Percentiles rank a stretch among this genome's conserved stretches.
These are phyloP conservation scores for Tenthredo mesomela DNA, from an alignment of 2,888 invertebrate genomes.

Conservation along the genomic window DNA sequence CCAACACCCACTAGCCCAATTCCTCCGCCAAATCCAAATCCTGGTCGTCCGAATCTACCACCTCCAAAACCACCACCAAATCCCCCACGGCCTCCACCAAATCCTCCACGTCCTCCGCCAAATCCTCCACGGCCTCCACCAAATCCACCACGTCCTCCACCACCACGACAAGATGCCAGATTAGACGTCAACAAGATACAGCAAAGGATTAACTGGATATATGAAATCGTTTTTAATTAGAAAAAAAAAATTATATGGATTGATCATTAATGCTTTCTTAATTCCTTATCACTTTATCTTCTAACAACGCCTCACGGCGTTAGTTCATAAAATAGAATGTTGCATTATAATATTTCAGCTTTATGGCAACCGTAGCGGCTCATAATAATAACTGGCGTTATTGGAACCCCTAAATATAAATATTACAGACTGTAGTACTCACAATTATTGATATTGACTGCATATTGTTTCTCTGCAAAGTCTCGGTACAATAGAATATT, in stretches of 20 bases:
- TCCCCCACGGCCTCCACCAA: neutral
- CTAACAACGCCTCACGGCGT: too few species aligned
- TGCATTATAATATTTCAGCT: too few species aligned
- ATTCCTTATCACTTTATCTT: neutral
- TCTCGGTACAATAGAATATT: neutral
- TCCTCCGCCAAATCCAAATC: conserved; percentile 36
- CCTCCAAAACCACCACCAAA: conserved; percentile 4
- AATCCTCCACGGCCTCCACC: conserved; percentile 25
- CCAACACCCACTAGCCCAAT: neutral
- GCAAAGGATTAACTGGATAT: conserved; percentile 36
- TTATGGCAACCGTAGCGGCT: neutral
- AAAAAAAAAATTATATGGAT: neutral
- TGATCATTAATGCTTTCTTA: neutral
- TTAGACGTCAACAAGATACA: conserved; percentile 4
- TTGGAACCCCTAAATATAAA: neutral
- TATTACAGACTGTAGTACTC: neutral
- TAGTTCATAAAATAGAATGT: too few species aligned
- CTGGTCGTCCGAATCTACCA: conserved; percentile 17
- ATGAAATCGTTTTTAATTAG: neutral
- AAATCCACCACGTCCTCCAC: conserved; percentile 58
- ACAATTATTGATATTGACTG: neutral
- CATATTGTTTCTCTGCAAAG: neutral
- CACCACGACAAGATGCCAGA: conserved; percentile 40
- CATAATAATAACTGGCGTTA: neutral
- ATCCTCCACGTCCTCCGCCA: neutral